phyloP scores from a whole-genome alignment of 2,888 invertebrate genomes.

The Apoda limacodes region DNA sequence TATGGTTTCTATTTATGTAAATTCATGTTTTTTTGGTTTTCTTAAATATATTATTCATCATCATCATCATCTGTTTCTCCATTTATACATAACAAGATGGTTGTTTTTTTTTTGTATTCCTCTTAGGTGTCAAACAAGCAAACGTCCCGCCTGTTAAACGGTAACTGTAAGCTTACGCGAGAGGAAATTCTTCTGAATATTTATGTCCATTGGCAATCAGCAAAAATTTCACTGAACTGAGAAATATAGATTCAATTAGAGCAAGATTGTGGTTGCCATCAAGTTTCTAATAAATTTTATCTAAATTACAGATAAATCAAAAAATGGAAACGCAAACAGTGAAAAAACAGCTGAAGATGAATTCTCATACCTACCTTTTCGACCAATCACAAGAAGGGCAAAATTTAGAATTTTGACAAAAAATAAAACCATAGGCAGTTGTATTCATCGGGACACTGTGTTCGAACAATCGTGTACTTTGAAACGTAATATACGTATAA shows the following conservation, averaged over 20 bases:
- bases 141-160: too few species aligned
- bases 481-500: conserved; percentile 32
- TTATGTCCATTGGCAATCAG: too few species aligned
- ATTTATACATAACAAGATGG: too few species aligned
- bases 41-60: not conserved
- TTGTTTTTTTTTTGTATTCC: too few species aligned
- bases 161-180: too few species aligned
- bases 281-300: too few species aligned
- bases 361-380: conserved; percentile 29
- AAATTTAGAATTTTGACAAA: conserved; percentile 34
- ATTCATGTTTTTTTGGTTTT: not conserved
- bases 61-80: conserved; percentile 1
- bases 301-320: conserved; percentile 31
- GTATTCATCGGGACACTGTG: conserved; percentile 32
- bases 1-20: not conserved
- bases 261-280: too few species aligned
- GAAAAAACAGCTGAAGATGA: conserved; percentile 42
- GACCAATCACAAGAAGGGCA: conserved; percentile 34
- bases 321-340: conserved; percentile 23
- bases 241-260: too few species aligned
- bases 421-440: conserved; percentile 22
- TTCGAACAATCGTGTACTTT: conserved; percentile 42
- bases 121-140: too few species aligned
- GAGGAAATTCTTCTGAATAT: too few species aligned
- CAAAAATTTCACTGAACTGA: too few species aligned